Evolutionary conservation across 2,888 invertebrate genomes (phyloP).

Genomic region (Raillietiella orientalis): DNA sequence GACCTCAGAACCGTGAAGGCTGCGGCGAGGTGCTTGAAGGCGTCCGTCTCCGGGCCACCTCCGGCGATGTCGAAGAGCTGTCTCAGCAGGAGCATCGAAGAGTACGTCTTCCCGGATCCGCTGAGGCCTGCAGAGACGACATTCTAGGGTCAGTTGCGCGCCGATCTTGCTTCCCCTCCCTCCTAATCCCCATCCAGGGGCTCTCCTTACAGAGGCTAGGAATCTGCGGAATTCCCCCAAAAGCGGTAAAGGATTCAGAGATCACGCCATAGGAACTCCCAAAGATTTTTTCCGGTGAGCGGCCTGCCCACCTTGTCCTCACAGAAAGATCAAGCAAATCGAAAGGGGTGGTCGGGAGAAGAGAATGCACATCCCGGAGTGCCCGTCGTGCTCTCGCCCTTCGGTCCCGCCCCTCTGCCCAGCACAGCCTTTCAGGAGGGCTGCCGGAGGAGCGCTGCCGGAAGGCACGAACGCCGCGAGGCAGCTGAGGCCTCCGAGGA

Average conservation of each 20-base stretch:
- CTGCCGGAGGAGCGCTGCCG: no score
- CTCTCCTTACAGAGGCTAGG: background rate
- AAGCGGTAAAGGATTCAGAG: background rate
- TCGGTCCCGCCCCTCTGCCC: no score
- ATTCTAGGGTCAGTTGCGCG: background rate
- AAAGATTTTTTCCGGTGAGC: no score
- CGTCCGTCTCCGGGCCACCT: slow-evolving; percentile 77
- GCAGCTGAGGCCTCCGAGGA: no score
- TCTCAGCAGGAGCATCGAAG: slow-evolving; percentile 58
- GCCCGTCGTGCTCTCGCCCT: no score
- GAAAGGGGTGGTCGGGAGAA: no score
- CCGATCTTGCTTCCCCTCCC: background rate
- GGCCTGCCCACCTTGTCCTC: no score
- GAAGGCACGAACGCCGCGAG: no score
- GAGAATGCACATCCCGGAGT: no score
- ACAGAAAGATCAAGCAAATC: no score
- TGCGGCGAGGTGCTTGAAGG: slow-evolving; percentile 78
- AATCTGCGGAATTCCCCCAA: slow-evolving; percentile 1
- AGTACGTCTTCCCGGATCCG: slow-evolving; percentile 76
- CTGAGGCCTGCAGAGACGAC: slow-evolving; percentile 47
- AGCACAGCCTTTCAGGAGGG: no score
- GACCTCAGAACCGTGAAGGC: slow-evolving; percentile 77
- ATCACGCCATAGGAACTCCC: background rate
- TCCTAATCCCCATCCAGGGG: background rate
- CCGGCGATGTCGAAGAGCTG: slow-evolving; percentile 77